These are phyloP conservation scores for Bryconaethiops microstoma DNA, from an alignment of 2,797 vertebrate species.

Conservation along the genomic window DNA sequence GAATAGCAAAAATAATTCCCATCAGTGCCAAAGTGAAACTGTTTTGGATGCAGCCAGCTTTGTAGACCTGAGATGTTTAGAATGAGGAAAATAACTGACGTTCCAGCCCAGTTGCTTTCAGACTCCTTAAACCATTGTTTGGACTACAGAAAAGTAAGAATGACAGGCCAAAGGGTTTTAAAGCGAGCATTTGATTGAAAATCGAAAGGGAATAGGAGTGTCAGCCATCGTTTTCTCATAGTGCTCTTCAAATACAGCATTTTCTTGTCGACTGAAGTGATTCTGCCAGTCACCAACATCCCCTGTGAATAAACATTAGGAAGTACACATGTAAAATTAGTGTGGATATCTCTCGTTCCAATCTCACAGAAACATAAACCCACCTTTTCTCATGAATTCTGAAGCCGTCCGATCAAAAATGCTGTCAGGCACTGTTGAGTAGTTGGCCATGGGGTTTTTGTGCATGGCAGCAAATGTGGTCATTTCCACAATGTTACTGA, in stretches of 20 bases:
- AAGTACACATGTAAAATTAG: not conserved
- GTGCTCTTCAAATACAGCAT: conserved; percentile 63
- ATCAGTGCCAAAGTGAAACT: too few species aligned
- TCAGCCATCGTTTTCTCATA: conserved; percentile 60
- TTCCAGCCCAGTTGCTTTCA: not conserved
- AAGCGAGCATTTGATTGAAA: not conserved
- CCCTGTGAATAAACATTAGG: conserved; percentile 50
- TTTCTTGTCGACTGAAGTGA: conserved; percentile 61
- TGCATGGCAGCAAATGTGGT: conserved; percentile 77
- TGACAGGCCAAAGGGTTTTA: not conserved
- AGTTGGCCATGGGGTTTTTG: conserved; percentile 76
- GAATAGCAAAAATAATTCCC: too few species aligned
- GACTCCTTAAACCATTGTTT: not conserved
- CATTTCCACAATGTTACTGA: conserved; percentile 65
- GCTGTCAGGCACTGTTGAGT: conserved; percentile 59
- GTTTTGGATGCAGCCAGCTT: too few species aligned
- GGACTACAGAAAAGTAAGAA: not conserved
- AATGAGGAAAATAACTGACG: not conserved
- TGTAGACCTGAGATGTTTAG: not conserved
- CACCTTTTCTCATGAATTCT: conserved; percentile 81
- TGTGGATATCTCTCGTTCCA: not conserved
- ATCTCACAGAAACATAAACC: not conserved
- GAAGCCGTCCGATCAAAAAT: conserved; percentile 70
- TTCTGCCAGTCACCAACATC: conserved; percentile 68
- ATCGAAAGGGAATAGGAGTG: conserved; percentile 59